Evolutionary conservation across 2,888 invertebrate species (phyloP).

Genomic region (Agrypnus murinus): DNA sequence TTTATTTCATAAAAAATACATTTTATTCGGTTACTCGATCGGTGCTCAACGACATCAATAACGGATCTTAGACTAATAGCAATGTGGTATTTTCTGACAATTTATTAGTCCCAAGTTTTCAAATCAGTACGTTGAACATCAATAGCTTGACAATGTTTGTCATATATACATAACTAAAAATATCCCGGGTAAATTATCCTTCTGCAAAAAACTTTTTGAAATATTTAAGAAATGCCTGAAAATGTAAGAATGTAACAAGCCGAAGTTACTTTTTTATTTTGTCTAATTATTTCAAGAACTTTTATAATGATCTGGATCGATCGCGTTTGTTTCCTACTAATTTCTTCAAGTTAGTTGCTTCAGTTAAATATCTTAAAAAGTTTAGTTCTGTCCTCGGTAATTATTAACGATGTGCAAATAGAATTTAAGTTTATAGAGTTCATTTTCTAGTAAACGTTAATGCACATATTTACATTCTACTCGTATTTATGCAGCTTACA

Average conservation of each 20-base stretch:
- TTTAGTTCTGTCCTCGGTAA: conserved; percentile 43
- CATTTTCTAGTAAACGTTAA: conserved; percentile 43
- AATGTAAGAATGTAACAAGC: not conserved
- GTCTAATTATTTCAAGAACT: conserved; percentile 38
- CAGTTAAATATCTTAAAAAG: conserved; percentile 42
- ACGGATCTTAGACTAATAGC: no score
- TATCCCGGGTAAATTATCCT: not conserved
- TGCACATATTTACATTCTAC: no score
- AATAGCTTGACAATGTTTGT: no score
- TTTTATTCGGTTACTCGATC: no score
- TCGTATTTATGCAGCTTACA: no score
- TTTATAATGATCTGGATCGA: conserved; percentile 45
- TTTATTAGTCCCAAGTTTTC: no score
- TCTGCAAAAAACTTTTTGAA: no score
- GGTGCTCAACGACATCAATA: no score
- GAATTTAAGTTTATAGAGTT: conserved; percentile 47
- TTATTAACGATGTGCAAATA: conserved; percentile 52
- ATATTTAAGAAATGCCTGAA: not conserved
- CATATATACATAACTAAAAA: no score
- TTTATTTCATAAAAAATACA: no score
- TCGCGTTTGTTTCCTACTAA: conserved; percentile 45
- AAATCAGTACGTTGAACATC: no score
- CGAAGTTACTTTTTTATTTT: conserved; percentile 26
- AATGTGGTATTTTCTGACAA: no score
- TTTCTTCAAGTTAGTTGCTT: conserved; percentile 31